Conservation (phyloP, 64 coral and sea anemone genomes). For the Montipora capricornis region DNA sequence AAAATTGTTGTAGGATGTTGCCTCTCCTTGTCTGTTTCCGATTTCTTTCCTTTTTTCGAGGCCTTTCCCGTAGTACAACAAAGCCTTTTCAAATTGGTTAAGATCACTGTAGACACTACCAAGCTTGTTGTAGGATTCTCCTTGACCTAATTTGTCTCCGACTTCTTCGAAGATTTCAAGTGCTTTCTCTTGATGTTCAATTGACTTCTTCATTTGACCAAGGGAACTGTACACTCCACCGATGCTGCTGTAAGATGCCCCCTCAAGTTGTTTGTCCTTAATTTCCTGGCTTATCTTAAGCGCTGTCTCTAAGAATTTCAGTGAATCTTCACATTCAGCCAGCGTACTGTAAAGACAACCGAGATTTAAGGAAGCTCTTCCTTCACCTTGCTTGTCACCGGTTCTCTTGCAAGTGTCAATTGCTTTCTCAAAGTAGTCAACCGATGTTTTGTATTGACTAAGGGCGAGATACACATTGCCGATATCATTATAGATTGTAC, state of each 20-base stretch:
- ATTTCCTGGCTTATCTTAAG: constrained; percentile 22
- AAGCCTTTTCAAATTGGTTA: constrained; percentile 6
- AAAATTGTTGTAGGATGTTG: constrained; percentile 29
- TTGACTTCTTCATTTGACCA: constrained; percentile 26
- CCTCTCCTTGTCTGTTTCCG: constrained; percentile 54
- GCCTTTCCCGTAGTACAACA: constrained; percentile 16
- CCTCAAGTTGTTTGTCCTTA: constrained; percentile 22
- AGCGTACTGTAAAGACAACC: constrained; percentile 1
- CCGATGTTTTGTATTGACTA: constrained; percentile 25
- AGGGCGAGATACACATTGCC: constrained; percentile 26
- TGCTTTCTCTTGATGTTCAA: constrained; percentile 10
- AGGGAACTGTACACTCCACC: constrained; percentile 34
- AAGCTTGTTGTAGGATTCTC: constrained; percentile 41
- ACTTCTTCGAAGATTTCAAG: constrained; percentile 25
- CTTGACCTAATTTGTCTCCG: constrained; percentile 21
- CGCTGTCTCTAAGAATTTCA: background rate
- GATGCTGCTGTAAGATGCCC: constrained; percentile 33
- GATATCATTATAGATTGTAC: constrained; percentile 24
- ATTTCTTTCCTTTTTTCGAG: constrained; percentile 36
- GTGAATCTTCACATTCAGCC: constrained; percentile 15
- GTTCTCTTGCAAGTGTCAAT: constrained; percentile 22
- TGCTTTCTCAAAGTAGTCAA: constrained; percentile 4
- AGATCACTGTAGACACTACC: constrained; percentile 43
- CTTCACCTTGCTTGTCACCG: constrained; percentile 22
- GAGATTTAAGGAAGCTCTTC: constrained; percentile 1